Conservation (phyloP, 2,888 invertebrate genomes). For the Mythimna lalbum region DNA sequence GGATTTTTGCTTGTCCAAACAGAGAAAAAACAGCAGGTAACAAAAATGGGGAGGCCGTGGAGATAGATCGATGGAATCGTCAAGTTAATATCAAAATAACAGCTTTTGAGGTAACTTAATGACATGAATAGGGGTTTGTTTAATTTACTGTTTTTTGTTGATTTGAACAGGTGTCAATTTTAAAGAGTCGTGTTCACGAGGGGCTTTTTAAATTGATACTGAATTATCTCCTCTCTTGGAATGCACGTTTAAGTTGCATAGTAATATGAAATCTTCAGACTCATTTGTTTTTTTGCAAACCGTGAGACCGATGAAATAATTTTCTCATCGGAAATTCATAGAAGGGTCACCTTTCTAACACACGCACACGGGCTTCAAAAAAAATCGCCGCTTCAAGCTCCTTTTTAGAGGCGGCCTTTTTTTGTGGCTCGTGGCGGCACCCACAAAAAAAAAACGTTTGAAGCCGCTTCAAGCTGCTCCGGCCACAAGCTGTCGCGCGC, state of each 20-base stretch:
- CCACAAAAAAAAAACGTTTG: no score
- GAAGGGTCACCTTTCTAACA: no score
- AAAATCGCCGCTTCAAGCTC: no score
- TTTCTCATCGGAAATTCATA: not conserved
- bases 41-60: conserved; percentile 59
- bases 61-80: conserved; percentile 69
- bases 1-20: conserved; percentile 85
- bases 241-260: not conserved
- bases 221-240: not conserved
- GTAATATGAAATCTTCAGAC: not conserved
- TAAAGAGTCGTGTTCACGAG: conserved; percentile 11
- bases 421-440: no score
- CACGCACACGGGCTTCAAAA: no score
- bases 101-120: conserved; percentile 53
- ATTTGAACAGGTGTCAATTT: conserved; percentile 51
- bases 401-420: no score
- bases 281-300: not conserved
- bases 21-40: conserved; percentile 90
- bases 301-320: no score
- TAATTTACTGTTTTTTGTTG: conserved; percentile 29
- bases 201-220: not conserved
- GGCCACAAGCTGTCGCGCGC: no score
- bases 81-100: conserved; percentile 60
- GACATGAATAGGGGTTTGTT: conserved; percentile 57
- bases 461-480: no score